Evolutionary conservation across 2,113 vertebrate genomes (phyloP).

Genomic region (Hipposideros armiger): DNA sequence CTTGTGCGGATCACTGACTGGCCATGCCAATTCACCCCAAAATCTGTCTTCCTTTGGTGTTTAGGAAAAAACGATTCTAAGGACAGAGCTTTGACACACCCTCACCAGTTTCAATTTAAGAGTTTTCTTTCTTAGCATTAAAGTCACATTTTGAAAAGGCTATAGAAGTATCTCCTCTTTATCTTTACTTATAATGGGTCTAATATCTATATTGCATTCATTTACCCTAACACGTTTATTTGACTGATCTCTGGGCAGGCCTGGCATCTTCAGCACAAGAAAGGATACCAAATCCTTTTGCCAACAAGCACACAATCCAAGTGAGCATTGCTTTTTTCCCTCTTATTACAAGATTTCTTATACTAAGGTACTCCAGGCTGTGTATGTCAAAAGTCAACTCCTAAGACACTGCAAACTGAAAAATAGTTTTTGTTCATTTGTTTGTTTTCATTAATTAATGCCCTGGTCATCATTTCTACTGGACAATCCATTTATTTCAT

Average conservation of each 20-base stretch:
- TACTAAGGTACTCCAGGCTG: neutral
- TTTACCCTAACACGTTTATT: neutral
- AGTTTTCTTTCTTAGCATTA: neutral
- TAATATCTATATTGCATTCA: neutral
- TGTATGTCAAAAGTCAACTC: neutral
- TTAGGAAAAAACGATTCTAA: neutral
- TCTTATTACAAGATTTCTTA: neutral
- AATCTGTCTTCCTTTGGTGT: neutral
- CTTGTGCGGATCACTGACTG: neutral
- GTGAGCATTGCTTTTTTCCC: neutral
- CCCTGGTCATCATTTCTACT: neutral
- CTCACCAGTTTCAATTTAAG: neutral
- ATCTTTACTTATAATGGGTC: neutral
- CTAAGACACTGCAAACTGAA: neutral
- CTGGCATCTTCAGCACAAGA: neutral
- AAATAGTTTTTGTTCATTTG: neutral
- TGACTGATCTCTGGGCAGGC: neutral
- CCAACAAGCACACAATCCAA: neutral
- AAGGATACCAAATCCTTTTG: neutral
- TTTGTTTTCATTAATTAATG: neutral
- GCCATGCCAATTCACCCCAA: neutral
- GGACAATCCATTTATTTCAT: neutral
- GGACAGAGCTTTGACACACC: neutral
- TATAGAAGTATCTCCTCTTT: neutral
- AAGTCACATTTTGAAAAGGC: constrained; percentile 20